Evolutionary conservation across 2,888 invertebrate genomes (phyloP).

Genomic region (Agriotes lineatus): DNA sequence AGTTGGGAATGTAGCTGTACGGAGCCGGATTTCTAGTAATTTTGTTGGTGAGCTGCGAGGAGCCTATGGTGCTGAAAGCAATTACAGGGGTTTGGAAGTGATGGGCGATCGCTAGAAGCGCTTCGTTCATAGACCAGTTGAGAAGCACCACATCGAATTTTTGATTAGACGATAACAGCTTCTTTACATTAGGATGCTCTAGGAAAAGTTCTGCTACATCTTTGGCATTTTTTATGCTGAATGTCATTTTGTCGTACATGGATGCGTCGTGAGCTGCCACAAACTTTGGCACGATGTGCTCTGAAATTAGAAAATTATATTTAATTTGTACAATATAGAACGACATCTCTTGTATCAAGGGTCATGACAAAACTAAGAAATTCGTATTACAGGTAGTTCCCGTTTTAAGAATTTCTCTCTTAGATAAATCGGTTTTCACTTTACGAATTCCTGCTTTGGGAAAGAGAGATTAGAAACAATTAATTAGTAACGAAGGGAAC

Average conservation of each 20-base stretch:
- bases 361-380: no score
- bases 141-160: constrained; percentile 56
- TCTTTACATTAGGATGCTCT: constrained; percentile 33
- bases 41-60: constrained; percentile 52
- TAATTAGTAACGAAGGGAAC: no score
- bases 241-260: constrained; percentile 34
- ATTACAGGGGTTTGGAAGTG: constrained; percentile 60
- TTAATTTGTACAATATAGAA: background rate
- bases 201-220: constrained; percentile 31
- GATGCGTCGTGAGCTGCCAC: constrained; percentile 5
- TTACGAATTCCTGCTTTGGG: no score
- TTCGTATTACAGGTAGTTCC: no score
- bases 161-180: constrained; percentile 42
- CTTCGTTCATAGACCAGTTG: constrained; percentile 58
- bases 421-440: no score
- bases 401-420: no score
- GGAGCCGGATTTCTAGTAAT: constrained; percentile 58
- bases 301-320: constrained; percentile 15
- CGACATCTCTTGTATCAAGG: no score
- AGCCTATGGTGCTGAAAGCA: constrained; percentile 54
- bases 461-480: no score
- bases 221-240: constrained; percentile 24
- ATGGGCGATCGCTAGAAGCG: constrained; percentile 58
- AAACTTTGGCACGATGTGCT: constrained; percentile 31
- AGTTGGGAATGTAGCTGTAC: constrained; percentile 58